Base-by-base conservation (phyloP, 2,797 vertebrate genomes). In the Steatocranus sp. region DNA sequence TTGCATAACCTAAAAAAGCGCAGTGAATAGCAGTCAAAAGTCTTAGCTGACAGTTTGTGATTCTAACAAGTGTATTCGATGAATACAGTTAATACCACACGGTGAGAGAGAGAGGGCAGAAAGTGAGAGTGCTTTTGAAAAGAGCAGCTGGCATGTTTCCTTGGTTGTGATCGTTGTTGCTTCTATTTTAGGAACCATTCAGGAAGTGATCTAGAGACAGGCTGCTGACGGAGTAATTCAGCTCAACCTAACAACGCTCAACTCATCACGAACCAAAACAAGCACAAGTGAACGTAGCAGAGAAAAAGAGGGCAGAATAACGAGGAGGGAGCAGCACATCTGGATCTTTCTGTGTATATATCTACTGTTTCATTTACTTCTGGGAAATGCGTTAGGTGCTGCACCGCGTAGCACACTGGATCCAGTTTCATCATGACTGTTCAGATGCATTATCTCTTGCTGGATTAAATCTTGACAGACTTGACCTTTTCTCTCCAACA, bases 201-300 rank as follows among this genome's bases (percentile, higher is more conserved):
- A 96, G 95, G 94, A 96, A 96, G 93, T 94, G 92, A 94, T 94
- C 86, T 93, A 88, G 87, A 91, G 92, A 86, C 87, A 58, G 89
- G 87, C 88, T 85, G 83, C 85, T 90, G 86, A 92, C 84, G 14
- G 86, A 88, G 86, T 34, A 75, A 78, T 68, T 92, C 81, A 83
- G 83, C 76, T 79, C 84, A 83, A 86, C 86, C 77, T 77, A 92
- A 87, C 82, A 54, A 61, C 49, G 58, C 75, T 85, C 83, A 78
- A 75, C 77, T 83, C 86, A 76, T 86, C 86, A 32, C 14, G 5
- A 66, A 82, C 76, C 63, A 85, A 84, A 89, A 85, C 82, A 80
- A 88, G 66, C 50, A 17, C 43, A 70, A 20, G 43, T 48, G 50
- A 83, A 84, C 20, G 54, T 20, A 80, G 32, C 49, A 58, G 63